Evolutionary conservation across 1,140 invertebrate genomes (phyloP).

Genomic region (Sinonovacula constricta): DNA sequence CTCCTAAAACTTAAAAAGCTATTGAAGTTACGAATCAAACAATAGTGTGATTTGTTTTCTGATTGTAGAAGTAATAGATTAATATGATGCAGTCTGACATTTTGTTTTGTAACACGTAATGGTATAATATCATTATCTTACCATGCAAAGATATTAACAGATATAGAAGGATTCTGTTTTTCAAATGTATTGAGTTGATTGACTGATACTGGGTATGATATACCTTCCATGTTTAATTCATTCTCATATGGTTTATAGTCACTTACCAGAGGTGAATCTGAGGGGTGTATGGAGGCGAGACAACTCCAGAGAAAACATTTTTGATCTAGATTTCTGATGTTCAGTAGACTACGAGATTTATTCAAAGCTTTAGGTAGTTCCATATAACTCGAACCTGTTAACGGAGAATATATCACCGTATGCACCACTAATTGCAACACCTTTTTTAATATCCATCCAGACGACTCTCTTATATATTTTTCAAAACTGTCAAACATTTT

Average conservation of each 20-base stretch:
- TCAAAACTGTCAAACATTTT: slow-evolving; percentile 34
- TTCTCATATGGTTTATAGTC: slow-evolving; percentile 42
- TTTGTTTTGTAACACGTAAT: slow-evolving; percentile 15
- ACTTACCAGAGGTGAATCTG: slow-evolving; percentile 20
- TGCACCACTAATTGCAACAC: slow-evolving; percentile 1
- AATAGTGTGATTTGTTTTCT: slow-evolving; percentile 34
- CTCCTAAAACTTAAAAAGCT: not conserved
- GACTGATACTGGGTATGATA: slow-evolving; percentile 23
- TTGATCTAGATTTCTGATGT: no score
- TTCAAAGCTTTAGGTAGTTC: no score
- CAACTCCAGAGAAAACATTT: slow-evolving; percentile 51
- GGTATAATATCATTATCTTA: slow-evolving; percentile 25
- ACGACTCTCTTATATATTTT: slow-evolving; percentile 23
- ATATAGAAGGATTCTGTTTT: slow-evolving; percentile 34
- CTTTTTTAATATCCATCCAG: slow-evolving; percentile 30
- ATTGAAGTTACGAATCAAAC: slow-evolving; percentile 23
- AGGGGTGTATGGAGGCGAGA: slow-evolving; percentile 46
- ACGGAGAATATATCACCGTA: slow-evolving; percentile 25
- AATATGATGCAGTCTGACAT: slow-evolving; percentile 8
- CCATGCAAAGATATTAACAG: slow-evolving; percentile 35
- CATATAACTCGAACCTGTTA: slow-evolving; percentile 35
- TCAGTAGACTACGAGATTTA: not conserved
- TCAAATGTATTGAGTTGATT: slow-evolving; percentile 42
- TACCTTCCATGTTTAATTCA: slow-evolving; percentile 42
- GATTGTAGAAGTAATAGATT: slow-evolving; percentile 40